A percentile compares a stretch with the other conserved stretches of the same genome.
phyloP scores from a whole-genome alignment of 2,888 invertebrate genomes.

The Lasius fuliginosus region DNA sequence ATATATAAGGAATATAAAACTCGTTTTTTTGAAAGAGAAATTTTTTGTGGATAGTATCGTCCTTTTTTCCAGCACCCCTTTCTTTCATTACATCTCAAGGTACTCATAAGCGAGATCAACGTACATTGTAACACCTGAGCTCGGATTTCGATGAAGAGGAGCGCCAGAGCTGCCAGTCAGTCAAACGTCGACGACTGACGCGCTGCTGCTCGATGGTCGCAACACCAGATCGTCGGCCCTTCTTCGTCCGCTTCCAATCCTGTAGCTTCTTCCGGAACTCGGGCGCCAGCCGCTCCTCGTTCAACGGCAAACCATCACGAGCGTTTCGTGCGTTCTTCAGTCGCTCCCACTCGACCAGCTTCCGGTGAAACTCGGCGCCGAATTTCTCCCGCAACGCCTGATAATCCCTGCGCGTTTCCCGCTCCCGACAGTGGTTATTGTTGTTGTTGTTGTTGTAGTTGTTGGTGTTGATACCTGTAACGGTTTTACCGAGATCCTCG shows the following conservation, averaged over 20 bases:
- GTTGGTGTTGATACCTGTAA: conserved; percentile 35
- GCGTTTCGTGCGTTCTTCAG: conserved; percentile 70
- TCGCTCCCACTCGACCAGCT: conserved; percentile 89
- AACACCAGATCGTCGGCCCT: conserved; percentile 79
- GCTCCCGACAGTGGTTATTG: conserved; percentile 79
- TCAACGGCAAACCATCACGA: conserved; percentile 78
- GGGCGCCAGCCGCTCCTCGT: conserved; percentile 91
- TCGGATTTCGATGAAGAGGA: conserved; percentile 82
- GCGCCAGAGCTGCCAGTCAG: conserved; percentile 90
- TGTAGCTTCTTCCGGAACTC: conserved; percentile 94
- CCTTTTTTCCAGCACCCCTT: neutral
- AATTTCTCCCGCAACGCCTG: conserved; percentile 91
- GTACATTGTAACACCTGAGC: conserved; percentile 56
- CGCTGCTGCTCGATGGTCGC: conserved; percentile 67
- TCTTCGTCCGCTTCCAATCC: conserved; percentile 94
- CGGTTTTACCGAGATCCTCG: conserved; percentile 76
- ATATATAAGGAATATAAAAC: neutral
- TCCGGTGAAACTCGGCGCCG: conserved; percentile 92
- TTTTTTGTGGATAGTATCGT: neutral
- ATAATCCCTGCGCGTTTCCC: conserved; percentile 91
- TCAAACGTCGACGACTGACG: conserved; percentile 86
- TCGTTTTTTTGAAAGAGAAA: neutral
- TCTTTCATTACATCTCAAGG: conserved; percentile 8
- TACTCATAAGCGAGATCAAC: conserved; percentile 59
- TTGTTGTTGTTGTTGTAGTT: conserved; percentile 43